Evolutionary conservation across 2,888 invertebrate genomes (phyloP), one percentile per base, ranked within the genome.

Genomic region (Tyria jacobaeae): DNA sequence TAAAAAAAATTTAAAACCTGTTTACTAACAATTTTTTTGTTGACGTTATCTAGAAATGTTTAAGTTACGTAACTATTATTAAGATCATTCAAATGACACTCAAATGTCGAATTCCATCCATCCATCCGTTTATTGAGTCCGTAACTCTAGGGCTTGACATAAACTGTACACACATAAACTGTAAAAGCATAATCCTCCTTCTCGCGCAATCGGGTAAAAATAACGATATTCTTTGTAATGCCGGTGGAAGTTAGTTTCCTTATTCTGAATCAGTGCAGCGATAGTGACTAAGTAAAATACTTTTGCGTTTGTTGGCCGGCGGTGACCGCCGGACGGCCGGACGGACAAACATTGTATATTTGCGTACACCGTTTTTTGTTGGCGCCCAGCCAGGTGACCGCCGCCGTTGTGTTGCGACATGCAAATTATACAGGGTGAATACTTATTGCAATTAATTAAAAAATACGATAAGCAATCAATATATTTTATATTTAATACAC

Each of bases 361-460:
- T 84, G 82, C 79, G 80, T 80, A 76, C 73, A 63, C 68, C 67
- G 78, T 81, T 84, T 84, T 85, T 85, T 85, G 81, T 81, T 88
- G 88, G 88, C 84, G 39, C 65, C 25, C n/a, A 9, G 85, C 88
- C 88, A 88, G 81, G 78, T 88, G 88, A 85, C 88, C 85, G 86
- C 79, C 79, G 71, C 67, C 68, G 72, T 66, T 64, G 71, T 68
- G 71, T 70, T 66, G 69, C 63, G 64, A 78, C 60, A 66, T 75
- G 76, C 74, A 73, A 66, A 67, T 63, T 59, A 65, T 79, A 84
- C 73, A 82, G 84, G 72, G 34, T 56, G 56, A 79, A 81, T 48
- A 37, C 34, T 31, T 37, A 37, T 1, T 0, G 39, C 35, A 14
- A 47, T 21, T 34, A 3, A 4, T 12, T 44, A 0, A 21, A 21